Conservation (phyloP, 2,113 vertebrate genomes). For the Halcyon malimbica region DNA sequence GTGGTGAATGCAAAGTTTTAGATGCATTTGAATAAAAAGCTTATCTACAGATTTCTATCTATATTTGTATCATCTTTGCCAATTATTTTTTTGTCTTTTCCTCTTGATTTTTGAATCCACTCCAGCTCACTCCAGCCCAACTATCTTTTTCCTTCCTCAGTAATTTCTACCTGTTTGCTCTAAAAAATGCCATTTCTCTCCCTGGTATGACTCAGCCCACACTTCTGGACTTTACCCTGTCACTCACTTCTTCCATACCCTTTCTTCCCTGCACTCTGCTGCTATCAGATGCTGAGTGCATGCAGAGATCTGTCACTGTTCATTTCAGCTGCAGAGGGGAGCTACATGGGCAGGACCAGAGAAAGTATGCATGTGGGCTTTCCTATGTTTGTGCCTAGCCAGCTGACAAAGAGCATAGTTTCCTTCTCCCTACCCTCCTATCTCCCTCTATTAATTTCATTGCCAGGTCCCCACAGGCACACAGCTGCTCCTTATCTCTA, state of each 20-base stretch:
- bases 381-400: neutral
- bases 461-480: neutral
- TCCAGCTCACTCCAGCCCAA: neutral
- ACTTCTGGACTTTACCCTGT: neutral
- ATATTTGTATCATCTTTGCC: neutral
- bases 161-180: neutral
- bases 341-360: neutral
- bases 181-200: neutral
- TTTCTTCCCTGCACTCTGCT: rapidly evolving
- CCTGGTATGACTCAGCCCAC: rapidly evolving
- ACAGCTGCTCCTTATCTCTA: neutral
- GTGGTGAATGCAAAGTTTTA: neutral
- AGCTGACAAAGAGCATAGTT: neutral
- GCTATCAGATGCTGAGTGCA: neutral
- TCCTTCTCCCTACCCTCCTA: neutral
- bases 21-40: neutral
- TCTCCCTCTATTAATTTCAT: neutral
- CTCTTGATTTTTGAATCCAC: neutral
- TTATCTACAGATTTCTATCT: neutral
- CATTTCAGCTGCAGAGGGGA: neutral
- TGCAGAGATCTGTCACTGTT: neutral
- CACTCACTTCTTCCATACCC: neutral
- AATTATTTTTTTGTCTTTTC: neutral
- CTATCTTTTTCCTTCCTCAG: neutral
- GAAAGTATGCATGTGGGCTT: neutral